phyloP scores from a whole-genome alignment of 1,140 invertebrate species.

The Oscheius sp. region DNA sequence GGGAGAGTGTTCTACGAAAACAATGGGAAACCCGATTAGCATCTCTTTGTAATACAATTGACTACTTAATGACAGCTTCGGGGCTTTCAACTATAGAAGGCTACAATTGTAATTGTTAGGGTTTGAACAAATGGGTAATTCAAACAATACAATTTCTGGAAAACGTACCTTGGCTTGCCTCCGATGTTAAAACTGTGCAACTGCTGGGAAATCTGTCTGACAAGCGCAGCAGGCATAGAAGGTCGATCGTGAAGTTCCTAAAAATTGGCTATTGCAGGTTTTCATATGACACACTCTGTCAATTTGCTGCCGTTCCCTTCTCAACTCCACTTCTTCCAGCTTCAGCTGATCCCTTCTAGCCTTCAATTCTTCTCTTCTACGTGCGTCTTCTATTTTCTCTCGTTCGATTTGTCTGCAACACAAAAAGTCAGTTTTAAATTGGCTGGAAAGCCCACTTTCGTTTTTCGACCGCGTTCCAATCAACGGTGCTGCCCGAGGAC shows the following conservation, averaged over 20 bases:
- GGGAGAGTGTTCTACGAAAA: too few species aligned
- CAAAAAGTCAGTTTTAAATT: neutral
- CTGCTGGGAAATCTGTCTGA: neutral
- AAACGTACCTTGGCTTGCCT: neutral
- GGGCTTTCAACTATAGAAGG: too few species aligned
- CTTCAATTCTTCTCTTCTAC: constrained; percentile 14
- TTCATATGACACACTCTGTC: constrained; percentile 16
- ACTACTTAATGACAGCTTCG: too few species aligned
- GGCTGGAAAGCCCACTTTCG: constrained; percentile 9
- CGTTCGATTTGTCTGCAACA: constrained; percentile 20
- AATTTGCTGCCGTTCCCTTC: constrained; percentile 17
- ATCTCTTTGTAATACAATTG: too few species aligned
- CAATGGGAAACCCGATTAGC: too few species aligned
- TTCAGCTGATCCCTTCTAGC: constrained; percentile 26
- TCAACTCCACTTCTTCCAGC: constrained; percentile 17
- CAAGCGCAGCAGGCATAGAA: neutral
- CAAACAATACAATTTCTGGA: too few species aligned
- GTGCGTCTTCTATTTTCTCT: constrained; percentile 12
- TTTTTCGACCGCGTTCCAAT: constrained; percentile 21
- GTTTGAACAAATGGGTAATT: too few species aligned
- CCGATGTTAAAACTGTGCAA: neutral
- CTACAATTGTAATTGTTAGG: too few species aligned
- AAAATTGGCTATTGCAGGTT: neutral
- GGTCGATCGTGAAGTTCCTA: neutral
- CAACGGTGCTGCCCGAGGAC: constrained; percentile 30